Evolutionary conservation across 2,113 vertebrate species (phyloP).

Genomic region (Atherinomorus stipes): DNA sequence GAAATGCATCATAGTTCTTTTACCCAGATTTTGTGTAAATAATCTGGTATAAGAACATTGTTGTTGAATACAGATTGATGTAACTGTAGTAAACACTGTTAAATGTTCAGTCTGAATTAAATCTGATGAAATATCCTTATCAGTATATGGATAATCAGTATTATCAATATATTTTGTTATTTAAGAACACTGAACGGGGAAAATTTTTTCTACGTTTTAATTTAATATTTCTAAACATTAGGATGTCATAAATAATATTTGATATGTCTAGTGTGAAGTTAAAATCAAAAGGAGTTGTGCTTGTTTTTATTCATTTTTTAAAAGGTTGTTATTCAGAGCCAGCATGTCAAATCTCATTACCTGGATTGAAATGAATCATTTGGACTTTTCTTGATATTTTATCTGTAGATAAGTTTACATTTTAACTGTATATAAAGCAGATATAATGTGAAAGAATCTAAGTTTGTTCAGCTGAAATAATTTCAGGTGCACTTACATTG

Average conservation of each 20-base stretch:
- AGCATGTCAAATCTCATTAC: not conserved
- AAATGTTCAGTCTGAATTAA: not conserved
- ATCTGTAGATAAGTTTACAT: not conserved
- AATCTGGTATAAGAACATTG: not conserved
- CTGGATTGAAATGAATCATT: not conserved
- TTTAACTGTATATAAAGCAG: constrained; percentile 11
- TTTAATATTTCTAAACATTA: too few relatives aligned
- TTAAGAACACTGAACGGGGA: too few relatives aligned
- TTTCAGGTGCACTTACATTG: constrained; percentile 65
- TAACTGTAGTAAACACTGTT: not conserved
- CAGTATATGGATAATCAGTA: too few relatives aligned
- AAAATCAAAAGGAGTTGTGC: not conserved
- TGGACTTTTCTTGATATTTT: not conserved
- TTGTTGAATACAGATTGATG: too few relatives aligned
- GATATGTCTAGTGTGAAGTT: not conserved
- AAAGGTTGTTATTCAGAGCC: not conserved
- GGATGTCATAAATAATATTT: not conserved
- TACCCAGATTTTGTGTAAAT: not conserved
- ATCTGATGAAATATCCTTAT: not conserved
- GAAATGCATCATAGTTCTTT: not conserved
- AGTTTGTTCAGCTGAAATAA: constrained; percentile 7
- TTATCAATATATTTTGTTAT: not conserved
- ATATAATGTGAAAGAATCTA: not conserved
- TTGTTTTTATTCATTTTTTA: constrained; percentile 1
- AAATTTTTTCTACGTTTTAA: too few relatives aligned